A percentile compares a stretch with the other conserved stretches of the same genome.
phyloP scores from a whole-genome alignment of 2,113 vertebrate genomes.

The Glareola pratincola region DNA sequence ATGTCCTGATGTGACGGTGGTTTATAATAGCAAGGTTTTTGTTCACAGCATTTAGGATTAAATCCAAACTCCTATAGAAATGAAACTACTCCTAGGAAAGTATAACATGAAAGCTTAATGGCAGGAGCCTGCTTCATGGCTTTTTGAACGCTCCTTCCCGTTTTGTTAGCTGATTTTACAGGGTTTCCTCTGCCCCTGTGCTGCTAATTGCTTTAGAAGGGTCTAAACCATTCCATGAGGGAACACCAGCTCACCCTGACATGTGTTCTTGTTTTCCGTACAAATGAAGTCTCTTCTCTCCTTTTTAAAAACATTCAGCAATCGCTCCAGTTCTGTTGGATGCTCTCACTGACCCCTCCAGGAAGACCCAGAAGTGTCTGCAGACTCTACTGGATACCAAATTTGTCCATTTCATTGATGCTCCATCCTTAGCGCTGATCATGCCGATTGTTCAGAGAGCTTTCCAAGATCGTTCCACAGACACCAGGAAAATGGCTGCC shows the following conservation, averaged over 20 bases:
- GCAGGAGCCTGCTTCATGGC: neutral
- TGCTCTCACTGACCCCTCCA: constrained; percentile 93
- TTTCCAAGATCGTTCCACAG: constrained; percentile 96
- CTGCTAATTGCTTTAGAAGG: neutral
- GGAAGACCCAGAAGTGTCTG: constrained; percentile 92
- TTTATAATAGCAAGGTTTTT: neutral
- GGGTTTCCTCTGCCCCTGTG: neutral
- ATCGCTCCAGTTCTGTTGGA: constrained; percentile 94
- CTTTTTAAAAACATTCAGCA: constrained; percentile 70
- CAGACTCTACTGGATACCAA: constrained; percentile 96
- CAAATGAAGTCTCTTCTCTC: neutral
- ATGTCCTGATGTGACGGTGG: neutral
- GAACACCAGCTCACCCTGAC: neutral
- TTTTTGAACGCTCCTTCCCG: neutral
- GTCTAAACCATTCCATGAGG: neutral
- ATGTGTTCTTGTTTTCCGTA: rapidly evolving
- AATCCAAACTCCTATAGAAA: neutral
- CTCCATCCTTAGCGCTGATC: constrained; percentile 94
- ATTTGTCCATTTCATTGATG: constrained; percentile 98
- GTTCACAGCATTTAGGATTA: neutral
- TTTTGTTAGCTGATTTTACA: neutral
- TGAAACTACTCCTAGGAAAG: neutral
- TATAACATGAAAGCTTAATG: neutral
- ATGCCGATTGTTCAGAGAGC: constrained; percentile 99
- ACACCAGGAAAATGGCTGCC: constrained; percentile 98